Evolutionary conservation across 2,113 vertebrate species (phyloP), one percentile per base, ranked within the genome.

Genomic region (Uropsilus gracilis): DNA sequence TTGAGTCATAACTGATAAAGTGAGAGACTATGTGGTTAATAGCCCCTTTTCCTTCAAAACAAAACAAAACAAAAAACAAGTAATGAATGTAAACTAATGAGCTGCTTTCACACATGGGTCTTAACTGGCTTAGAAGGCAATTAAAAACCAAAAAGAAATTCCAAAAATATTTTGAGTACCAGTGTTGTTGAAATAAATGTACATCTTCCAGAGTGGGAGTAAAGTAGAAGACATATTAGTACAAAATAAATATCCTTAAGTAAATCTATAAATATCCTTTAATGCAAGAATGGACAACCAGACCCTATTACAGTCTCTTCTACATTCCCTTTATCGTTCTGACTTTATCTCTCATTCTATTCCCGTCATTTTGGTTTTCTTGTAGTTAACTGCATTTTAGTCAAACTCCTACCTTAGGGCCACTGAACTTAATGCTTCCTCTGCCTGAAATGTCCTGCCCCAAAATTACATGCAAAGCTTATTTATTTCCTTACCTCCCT

Each of bases 61-160:
- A n/a, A n/a, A n/a, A n/a, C n/a, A n/a, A n/a, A n/a, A n/a, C n/a
- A 86, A 95, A 96, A 92, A 86, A 81, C 69, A 88, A 77, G 63
- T 6, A 84, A 30, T n/a, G 94, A 95, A 93, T 84, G 91, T 42
- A 94, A 93, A 83, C 28, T 86, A 64, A 90, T 78, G 22, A 93
- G 24, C 37, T 91, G 72, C 90, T 94, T 93, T 88, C n/a, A 59
- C 20, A 9, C 80, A 73, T 84, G 53, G 53, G 61, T 91, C 85
- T 89, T 68, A 85, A 93, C 0, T 83, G 39, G 4, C 71, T 89
- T 92, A 80, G 22, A 78, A 84, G 50, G 46, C 77, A 95, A 89
- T 71, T 85, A 69, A 63, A 81, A 68, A 42, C 34, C 71, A 28
- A 87, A 91, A 63, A 24, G n/a, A 26, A 39, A 20, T 63, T 80